Percentiles rank a stretch among this genome's conserved stretches.
These are phyloP conservation scores for Melieria omissa DNA, from an alignment of 2,888 invertebrate genomes.

Conservation along the genomic window DNA sequence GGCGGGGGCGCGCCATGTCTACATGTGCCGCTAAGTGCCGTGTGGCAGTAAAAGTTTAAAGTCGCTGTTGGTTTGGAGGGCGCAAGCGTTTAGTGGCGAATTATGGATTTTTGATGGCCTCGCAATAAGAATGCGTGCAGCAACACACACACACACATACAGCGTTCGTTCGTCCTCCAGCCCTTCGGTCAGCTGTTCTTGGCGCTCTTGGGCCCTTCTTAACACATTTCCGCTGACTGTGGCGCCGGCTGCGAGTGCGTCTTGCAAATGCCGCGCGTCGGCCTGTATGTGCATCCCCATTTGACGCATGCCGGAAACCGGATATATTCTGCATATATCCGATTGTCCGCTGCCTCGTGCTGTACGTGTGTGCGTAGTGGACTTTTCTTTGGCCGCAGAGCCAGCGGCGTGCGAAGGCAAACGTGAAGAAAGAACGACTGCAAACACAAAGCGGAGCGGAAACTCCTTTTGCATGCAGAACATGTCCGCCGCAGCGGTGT, in stretches of 20 bases:
- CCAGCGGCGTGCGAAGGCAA: no score
- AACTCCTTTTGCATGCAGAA: no score
- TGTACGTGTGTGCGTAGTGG: no score
- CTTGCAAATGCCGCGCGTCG: neutral
- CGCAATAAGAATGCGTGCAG: neutral
- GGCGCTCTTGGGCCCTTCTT: neutral
- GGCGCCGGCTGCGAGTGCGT: neutral
- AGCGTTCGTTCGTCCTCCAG: neutral
- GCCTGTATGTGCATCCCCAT: no score
- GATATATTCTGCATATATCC: no score
- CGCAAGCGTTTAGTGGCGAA: neutral
- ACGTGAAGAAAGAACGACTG: no score
- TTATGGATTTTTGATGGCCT: constrained; percentile 18
- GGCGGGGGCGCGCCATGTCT: neutral
- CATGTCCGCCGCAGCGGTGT: no score
- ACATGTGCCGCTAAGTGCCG: constrained; percentile 31
- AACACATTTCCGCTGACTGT: no score
- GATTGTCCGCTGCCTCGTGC: no score
- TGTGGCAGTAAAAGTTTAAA: constrained; percentile 6
- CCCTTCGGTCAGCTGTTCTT: neutral
- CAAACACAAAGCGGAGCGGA: no score
- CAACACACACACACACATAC: neutral
- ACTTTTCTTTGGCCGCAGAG: no score
- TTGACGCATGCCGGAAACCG: no score
- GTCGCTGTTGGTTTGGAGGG: neutral